Evolutionary conservation across 2,113 vertebrate species (phyloP).

Genomic region (Macheiramphus alcinus): DNA sequence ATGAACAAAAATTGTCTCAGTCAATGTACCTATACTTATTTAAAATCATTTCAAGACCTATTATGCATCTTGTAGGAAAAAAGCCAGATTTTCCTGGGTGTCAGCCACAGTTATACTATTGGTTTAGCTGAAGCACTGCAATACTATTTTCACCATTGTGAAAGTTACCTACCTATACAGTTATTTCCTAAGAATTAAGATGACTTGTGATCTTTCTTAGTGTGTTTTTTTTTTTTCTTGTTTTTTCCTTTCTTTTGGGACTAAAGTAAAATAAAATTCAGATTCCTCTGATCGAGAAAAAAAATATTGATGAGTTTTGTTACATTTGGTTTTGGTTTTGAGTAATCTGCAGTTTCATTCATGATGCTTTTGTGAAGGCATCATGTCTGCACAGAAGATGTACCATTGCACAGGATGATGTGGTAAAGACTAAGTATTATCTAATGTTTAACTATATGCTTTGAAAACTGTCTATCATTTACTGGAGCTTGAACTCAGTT

Average conservation of each 20-base stretch:
- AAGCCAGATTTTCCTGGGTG: neutral
- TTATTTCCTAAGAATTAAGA: neutral
- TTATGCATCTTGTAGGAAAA: neutral
- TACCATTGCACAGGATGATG: neutral
- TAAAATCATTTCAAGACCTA: neutral
- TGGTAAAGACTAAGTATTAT: neutral
- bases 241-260: neutral
- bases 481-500: neutral
- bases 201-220: neutral
- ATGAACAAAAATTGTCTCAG: neutral
- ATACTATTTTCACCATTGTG: neutral
- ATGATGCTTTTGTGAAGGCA: neutral
- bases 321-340: neutral
- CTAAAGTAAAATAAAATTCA: neutral
- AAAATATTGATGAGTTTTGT: neutral
- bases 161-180: neutral
- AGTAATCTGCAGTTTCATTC: neutral
- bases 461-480: neutral
- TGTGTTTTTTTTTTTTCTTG: neutral
- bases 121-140: neutral
- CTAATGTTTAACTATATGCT: neutral
- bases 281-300: neutral
- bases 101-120: neutral
- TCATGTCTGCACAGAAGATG: neutral
- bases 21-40: neutral